A percentile compares a stretch with the other conserved stretches of the same genome.
Evolutionary conservation across 2,797 vertebrate genomes (phyloP).

Genomic region (Lutjanus campechanus): DNA sequence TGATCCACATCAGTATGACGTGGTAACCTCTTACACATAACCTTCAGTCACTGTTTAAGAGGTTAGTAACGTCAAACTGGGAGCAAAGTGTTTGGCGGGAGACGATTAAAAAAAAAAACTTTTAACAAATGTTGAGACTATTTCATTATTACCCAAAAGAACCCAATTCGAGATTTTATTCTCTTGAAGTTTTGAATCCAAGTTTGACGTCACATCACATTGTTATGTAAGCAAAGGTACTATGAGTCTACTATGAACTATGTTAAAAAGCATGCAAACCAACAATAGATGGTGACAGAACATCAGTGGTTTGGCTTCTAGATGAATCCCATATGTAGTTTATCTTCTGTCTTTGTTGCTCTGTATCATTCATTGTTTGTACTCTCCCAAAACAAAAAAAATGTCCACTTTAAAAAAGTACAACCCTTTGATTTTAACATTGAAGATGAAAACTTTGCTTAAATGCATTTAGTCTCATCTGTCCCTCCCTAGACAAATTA

Average conservation of each 20-base stretch:
- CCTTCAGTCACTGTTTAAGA: slow-evolving; percentile 12
- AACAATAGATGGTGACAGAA: neutral
- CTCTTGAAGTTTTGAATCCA: slow-evolving; percentile 16
- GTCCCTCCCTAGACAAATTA: neutral
- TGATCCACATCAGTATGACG: neutral
- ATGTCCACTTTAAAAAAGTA: neutral
- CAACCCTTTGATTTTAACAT: neutral
- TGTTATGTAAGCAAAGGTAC: neutral
- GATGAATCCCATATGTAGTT: neutral
- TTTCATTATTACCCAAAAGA: neutral
- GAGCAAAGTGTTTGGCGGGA: neutral
- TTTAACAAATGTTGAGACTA: neutral
- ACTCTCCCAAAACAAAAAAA: neutral
- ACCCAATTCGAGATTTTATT: neutral
- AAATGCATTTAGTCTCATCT: neutral
- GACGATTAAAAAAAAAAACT: neutral
- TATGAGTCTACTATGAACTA: slow-evolving; percentile 25
- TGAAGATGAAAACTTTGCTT: neutral
- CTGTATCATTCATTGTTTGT: neutral
- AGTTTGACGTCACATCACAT: slow-evolving; percentile 49
- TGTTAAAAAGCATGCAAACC: slow-evolving; percentile 64
- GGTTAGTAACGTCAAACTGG: slow-evolving; percentile 51
- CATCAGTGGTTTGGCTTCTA: neutral
- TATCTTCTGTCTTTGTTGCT: neutral
- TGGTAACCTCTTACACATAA: slow-evolving; percentile 4